Conservation (phyloP, 2,113 vertebrate genomes). For the Nesospiza acunhae region DNA sequence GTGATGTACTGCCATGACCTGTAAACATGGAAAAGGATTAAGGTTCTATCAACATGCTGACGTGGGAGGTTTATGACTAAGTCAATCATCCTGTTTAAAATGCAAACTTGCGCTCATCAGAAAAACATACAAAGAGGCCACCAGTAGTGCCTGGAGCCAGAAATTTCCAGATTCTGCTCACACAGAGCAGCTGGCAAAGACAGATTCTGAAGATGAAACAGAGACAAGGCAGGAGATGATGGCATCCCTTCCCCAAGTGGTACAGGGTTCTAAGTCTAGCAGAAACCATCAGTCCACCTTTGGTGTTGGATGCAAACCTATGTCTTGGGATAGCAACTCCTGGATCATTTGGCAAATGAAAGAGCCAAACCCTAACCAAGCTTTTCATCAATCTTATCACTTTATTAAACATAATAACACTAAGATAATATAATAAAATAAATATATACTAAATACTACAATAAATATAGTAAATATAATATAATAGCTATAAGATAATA, state of each 20-base stretch:
- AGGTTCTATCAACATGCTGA: not conserved
- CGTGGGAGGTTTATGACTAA: not conserved
- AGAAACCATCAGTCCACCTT: not conserved
- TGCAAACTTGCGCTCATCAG: not conserved
- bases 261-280: not conserved
- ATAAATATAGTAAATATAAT: not conserved
- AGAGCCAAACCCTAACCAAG: not conserved
- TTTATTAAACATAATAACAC: not conserved
- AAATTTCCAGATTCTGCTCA: not conserved
- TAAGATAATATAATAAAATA: not conserved
- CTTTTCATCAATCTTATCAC: not conserved
- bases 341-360: not conserved
- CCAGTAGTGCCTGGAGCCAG: not conserved
- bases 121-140: not conserved
- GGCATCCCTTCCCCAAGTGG: not conserved
- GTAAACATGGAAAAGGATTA: constrained; percentile 13
- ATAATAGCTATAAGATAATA: not conserved
- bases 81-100: not conserved
- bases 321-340: not conserved
- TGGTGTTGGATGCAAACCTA: not conserved
- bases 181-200: not conserved
- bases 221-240: not conserved
- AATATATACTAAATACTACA: not conserved
- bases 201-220: not conserved
- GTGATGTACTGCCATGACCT: not conserved